A percentile compares a stretch with the other conserved stretches of the same genome.
Conservation (phyloP, 92 coral and sea anemone species). For the Porites rus region DNA sequence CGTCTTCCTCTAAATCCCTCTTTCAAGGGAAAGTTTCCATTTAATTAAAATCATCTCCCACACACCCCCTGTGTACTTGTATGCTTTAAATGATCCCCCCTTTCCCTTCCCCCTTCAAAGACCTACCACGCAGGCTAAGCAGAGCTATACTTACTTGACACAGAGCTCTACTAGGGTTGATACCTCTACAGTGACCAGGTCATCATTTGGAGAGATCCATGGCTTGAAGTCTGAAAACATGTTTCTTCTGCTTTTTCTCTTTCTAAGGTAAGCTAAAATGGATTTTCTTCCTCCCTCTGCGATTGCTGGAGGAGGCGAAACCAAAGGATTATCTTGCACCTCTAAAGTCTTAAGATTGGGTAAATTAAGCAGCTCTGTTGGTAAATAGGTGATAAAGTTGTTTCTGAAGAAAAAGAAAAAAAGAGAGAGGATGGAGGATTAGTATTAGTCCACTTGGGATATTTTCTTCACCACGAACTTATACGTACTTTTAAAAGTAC, state of each 20-base stretch:
- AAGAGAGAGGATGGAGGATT: background rate
- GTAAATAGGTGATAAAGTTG: constrained; percentile 40
- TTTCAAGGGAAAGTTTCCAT: too few relatives aligned
- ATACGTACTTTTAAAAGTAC: too few relatives aligned
- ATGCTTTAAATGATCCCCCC: too few relatives aligned
- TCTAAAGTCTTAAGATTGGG: constrained; percentile 21
- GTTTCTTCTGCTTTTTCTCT: constrained; percentile 35
- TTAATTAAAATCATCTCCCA: too few relatives aligned
- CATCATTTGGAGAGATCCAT: constrained; percentile 24
- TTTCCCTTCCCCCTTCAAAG: too few relatives aligned
- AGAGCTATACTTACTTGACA: constrained; percentile 18
- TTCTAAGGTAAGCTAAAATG: constrained; percentile 34
- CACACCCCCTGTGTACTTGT: too few relatives aligned
- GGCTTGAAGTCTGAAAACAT: constrained; percentile 34
- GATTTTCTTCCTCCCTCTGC: constrained; percentile 11
- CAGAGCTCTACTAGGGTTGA: constrained; percentile 20
- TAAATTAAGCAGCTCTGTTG: constrained; percentile 44
- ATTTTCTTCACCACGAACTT: background rate
- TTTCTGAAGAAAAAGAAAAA: constrained; percentile 15
- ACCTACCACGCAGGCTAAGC: too few relatives aligned
- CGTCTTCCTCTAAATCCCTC: too few relatives aligned
- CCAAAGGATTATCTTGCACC: constrained; percentile 39
- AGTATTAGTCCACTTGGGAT: background rate
- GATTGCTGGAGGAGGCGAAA: constrained; percentile 41
- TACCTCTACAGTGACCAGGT: background rate